Evolutionary conservation across 2,797 vertebrate species (phyloP).

Genomic region (Spinus olivaceus): DNA sequence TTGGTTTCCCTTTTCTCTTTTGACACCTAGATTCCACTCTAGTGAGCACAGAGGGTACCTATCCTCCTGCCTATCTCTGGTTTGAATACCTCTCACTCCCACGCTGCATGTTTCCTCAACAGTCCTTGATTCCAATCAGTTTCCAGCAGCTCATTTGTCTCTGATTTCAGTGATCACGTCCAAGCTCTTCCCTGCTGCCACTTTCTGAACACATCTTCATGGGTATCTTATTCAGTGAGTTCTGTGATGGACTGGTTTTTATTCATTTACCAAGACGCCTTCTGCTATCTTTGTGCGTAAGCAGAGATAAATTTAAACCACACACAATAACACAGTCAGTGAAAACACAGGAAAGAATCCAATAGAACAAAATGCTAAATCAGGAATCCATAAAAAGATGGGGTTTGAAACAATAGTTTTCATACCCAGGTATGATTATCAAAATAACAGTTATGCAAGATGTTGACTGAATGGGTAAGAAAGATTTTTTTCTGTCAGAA

Average conservation of each 20-base stretch:
- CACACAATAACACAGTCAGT: background rate
- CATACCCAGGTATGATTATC: background rate
- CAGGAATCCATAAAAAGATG: background rate
- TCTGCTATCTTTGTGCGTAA: background rate
- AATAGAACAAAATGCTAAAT: background rate
- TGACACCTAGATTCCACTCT: background rate
- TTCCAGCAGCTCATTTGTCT: background rate
- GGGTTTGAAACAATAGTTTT: background rate
- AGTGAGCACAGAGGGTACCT: background rate
- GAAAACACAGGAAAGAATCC: background rate
- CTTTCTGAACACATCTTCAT: background rate
- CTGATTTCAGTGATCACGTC: background rate
- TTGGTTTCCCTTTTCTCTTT: background rate
- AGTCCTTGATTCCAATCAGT: background rate
- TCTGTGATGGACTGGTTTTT: background rate
- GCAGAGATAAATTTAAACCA: background rate
- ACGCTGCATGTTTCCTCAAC: background rate
- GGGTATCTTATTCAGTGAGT: background rate
- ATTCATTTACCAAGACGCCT: background rate
- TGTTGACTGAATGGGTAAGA: background rate
- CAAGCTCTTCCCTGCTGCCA: background rate
- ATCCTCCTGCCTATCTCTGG: background rate
- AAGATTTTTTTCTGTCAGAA: background rate
- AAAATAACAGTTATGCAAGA: background rate
- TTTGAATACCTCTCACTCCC: background rate